A percentile compares a stretch with the other conserved stretches of the same genome.
Evolutionary conservation across 2,888 invertebrate genomes (phyloP).

Genomic region (Acleris laterana): DNA sequence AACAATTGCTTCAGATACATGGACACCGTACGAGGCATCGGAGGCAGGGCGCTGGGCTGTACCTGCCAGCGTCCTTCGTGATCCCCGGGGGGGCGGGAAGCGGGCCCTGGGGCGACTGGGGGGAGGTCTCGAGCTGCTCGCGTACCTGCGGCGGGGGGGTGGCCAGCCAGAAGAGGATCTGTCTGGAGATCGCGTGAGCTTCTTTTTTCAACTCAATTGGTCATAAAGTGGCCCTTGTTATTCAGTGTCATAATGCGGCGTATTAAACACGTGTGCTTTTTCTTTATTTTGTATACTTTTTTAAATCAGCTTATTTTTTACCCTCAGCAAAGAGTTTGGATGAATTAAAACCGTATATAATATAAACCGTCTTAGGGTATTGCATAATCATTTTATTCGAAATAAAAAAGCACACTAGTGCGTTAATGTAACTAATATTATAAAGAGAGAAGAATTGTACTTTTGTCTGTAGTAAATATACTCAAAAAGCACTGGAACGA

Average conservation of each 20-base stretch:
- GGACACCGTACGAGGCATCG: conserved; percentile 90
- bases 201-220: background rate
- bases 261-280: too few relatives aligned
- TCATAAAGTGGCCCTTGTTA: background rate
- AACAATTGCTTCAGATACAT: conserved; percentile 55
- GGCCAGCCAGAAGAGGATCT: conserved; percentile 92
- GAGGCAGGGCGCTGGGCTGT: conserved; percentile 90
- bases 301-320: too few relatives aligned
- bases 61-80: conserved; percentile 89
- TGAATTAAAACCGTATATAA: too few relatives aligned
- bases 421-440: too few relatives aligned
- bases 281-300: too few relatives aligned
- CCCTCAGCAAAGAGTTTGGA: too few relatives aligned
- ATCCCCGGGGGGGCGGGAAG: conserved; percentile 88
- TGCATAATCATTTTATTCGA: too few relatives aligned
- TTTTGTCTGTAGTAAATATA: too few relatives aligned
- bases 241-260: background rate
- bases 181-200: conserved; percentile 86
- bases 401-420: too few relatives aligned
- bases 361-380: too few relatives aligned
- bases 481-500: too few relatives aligned
- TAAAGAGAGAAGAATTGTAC: too few relatives aligned
- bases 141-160: conserved; percentile 97
- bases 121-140: conserved; percentile 92
- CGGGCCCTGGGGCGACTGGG: conserved; percentile 93